Evolutionary conservation across 2,113 vertebrate species (phyloP), one percentile per base, ranked within the genome.

Genomic region (Phyllopteryx taeniolatus): DNA sequence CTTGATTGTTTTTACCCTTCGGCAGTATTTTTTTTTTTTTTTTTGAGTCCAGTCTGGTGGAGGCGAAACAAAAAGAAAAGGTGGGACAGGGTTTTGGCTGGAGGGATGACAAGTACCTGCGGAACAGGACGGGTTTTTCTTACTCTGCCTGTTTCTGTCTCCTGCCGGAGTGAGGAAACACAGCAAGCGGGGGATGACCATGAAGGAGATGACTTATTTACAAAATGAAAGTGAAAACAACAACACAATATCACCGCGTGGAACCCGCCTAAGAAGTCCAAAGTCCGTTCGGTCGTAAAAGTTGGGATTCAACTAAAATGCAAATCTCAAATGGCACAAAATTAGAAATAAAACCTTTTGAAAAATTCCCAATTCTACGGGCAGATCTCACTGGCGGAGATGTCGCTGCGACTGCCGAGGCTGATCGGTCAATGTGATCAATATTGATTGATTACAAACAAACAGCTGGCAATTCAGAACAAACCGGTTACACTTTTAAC

Each of bases 131-230:
- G 92, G 39, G 89, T 79, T 93, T 90, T 93, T 93, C 93, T 95
- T 94, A 94, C 91, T 92, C 92, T 95, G 81, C 92, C 93, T 90
- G 92, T 93, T 91, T 90, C 93, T 92, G 95, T 96, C 86, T 93
- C 94, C 95, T 98, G 96, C 94, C 93, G 94, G 84, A 65, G 6
- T 27, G 33, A 35, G 4, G 66, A 93, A 91, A 93, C 87, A 92
- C 78, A 77, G 70, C 77, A 65, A 20, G 19, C 65, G 53, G 31
- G 71, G 57, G 35, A 65, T 72, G 94, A 90, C 94, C 77, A 92
- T 93, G 72, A 87, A 91, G 47, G 62, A 72, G 20, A 87, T 57
- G 44, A 70, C 14, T 87, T 78, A 83, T 67, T 78, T 75, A n/a
- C 63, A 74, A 66, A 42, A 60, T 31, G 17, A 67, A 85, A 73